phyloP scores from a whole-genome alignment of 2,113 vertebrate species.

The Cyanoramphus novaezelandiae region DNA sequence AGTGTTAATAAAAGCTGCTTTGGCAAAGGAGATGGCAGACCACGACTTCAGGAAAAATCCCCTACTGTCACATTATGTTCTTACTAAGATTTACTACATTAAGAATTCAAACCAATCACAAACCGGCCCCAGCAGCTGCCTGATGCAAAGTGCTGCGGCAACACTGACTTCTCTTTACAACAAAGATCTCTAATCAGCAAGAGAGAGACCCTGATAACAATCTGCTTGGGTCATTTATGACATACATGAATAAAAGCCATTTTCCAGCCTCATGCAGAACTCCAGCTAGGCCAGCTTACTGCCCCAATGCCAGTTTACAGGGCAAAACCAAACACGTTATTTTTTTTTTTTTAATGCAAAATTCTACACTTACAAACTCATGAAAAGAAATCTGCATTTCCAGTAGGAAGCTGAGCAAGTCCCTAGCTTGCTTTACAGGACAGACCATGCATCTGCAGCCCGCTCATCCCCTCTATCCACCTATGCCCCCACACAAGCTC shows the following conservation, averaged over 20 bases:
- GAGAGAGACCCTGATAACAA: background rate
- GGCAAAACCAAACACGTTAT: background rate
- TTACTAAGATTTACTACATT: background rate
- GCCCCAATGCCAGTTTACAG: background rate
- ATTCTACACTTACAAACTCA: background rate
- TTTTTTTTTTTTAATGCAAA: background rate
- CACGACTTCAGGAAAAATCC: background rate
- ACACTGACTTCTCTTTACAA: background rate
- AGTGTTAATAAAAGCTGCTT: background rate
- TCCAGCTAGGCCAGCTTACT: background rate
- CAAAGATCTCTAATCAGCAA: background rate
- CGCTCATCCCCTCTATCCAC: background rate
- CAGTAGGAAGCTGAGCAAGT: background rate
- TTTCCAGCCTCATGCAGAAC: background rate
- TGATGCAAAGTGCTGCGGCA: background rate
- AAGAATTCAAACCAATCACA: background rate
- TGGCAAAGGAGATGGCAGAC: background rate
- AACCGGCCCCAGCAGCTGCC: background rate
- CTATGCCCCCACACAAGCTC: background rate
- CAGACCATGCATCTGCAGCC: background rate
- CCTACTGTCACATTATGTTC: background rate
- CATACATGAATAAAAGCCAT: background rate
- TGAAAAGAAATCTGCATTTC: rapidly evolving
- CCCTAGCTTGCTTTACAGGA: background rate
- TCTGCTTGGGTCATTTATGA: background rate